Percentiles rank a stretch among this genome's conserved stretches.
Conservation (phyloP, 2,797 vertebrate species). For the Linurgus olivaceus region DNA sequence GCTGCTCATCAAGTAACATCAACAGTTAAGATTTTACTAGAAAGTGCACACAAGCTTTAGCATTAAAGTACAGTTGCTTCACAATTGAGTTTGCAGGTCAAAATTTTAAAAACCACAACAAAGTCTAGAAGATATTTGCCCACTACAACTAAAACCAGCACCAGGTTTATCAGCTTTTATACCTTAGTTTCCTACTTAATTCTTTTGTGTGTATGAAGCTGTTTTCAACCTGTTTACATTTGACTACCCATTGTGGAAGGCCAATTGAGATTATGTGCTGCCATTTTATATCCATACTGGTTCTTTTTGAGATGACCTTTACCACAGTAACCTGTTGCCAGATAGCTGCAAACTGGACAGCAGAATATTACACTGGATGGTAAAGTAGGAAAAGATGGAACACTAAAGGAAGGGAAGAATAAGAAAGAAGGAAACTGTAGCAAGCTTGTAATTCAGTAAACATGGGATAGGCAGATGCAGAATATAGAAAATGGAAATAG, state of each 20-base stretch:
- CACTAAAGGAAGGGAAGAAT: background rate
- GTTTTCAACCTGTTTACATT: background rate
- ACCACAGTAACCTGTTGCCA: background rate
- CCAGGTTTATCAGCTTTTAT: background rate
- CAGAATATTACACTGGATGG: background rate
- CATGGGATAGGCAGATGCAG: background rate
- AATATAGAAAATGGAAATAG: background rate
- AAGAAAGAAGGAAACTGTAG: background rate
- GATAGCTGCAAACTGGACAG: background rate
- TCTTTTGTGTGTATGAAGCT: background rate
- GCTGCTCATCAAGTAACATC: background rate
- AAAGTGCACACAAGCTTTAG: background rate
- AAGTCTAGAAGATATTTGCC: background rate
- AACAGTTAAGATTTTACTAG: background rate
- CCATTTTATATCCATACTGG: background rate
- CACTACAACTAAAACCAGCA: background rate
- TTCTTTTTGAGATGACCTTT: background rate
- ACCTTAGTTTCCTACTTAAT: background rate
- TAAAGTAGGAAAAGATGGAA: background rate
- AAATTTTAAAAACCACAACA: background rate
- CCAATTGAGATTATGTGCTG: background rate
- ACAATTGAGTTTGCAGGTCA: background rate
- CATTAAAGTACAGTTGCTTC: background rate
- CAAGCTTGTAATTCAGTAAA: fast-evolving
- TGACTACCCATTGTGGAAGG: background rate